Conservation (phyloP, 1,140 invertebrate genomes). For the Proctacanthus coquilletti region DNA sequence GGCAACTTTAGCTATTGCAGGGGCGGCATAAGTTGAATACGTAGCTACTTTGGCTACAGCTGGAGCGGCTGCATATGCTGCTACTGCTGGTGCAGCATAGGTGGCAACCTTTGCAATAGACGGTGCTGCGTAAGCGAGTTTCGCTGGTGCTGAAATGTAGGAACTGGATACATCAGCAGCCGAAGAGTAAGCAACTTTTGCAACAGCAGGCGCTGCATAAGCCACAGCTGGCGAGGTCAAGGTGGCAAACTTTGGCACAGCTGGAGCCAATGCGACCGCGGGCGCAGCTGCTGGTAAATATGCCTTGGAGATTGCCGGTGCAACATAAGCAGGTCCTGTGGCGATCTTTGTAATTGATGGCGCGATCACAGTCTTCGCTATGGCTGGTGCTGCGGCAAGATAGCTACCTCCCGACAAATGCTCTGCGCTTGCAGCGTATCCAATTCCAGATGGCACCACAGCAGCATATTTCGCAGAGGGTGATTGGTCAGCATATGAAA, state of each 20-base stretch:
- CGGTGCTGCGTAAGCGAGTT: not conserved
- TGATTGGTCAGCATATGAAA: constrained; percentile 24
- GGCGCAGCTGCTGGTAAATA: constrained; percentile 12
- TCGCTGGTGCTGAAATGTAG: not conserved
- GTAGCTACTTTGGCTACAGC: constrained; percentile 17
- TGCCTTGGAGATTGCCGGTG: not conserved
- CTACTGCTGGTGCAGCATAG: constrained; percentile 15
- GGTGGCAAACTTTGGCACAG: not conserved
- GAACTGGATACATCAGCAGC: not conserved
- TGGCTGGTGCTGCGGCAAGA: constrained; percentile 11
- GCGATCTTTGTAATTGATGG: constrained; percentile 11
- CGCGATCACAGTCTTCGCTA: constrained; percentile 10
- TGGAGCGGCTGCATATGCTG: constrained; percentile 14
- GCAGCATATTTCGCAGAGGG: constrained; percentile 23
- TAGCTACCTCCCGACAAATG: constrained; percentile 1
- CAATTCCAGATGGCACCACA: constrained; percentile 21
- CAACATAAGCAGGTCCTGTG: not conserved
- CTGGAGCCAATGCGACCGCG: not conserved
- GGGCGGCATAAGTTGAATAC: constrained; percentile 18
- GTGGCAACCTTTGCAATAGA: constrained; percentile 13
- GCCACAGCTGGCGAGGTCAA: constrained; percentile 3
- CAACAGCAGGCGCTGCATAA: constrained; percentile 3
- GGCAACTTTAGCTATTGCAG: constrained; percentile 19
- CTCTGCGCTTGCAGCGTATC: constrained; percentile 22
- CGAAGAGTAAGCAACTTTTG: constrained; percentile 4